phyloP scores from a whole-genome alignment of 2,113 vertebrate species.

The Tricholaema leucomelas region DNA sequence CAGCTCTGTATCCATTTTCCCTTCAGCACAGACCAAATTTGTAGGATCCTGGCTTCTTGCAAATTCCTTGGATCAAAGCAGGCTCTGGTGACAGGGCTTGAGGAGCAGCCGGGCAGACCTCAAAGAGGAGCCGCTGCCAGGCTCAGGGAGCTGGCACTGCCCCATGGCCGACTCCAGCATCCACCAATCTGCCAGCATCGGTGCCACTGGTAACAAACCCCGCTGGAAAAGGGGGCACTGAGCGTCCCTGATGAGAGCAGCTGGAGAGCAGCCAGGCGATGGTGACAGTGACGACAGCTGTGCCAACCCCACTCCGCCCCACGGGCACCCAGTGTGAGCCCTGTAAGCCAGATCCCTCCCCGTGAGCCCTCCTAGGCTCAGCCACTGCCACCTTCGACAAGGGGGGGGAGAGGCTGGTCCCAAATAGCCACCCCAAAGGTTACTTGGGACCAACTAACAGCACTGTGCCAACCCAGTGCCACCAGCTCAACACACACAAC shows the following conservation, averaged over 20 bases:
- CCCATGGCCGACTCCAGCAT: neutral
- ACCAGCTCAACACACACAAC: accelerated
- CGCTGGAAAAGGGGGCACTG: accelerated
- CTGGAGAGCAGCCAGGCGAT: neutral
- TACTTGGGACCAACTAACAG: accelerated
- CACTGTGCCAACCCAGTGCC: accelerated
- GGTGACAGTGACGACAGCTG: neutral
- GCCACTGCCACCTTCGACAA: neutral
- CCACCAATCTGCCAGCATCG: accelerated
- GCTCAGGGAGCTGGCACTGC: neutral
- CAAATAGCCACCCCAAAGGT: neutral
- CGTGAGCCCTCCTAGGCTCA: neutral
- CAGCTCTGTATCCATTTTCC: neutral
- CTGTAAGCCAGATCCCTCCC: neutral
- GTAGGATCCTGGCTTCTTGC: neutral
- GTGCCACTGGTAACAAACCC: neutral
- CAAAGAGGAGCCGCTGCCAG: neutral
- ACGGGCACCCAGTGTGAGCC: accelerated
- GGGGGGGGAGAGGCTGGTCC: neutral
- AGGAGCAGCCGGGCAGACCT: neutral
- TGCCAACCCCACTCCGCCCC: neutral
- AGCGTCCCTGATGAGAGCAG: neutral
- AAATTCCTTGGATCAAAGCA: neutral
- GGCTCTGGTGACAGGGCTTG: neutral
- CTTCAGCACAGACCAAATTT: neutral